These are phyloP conservation scores for Pemphredon lugubris DNA, from an alignment of 2,888 invertebrate species.

Conservation along the genomic window DNA sequence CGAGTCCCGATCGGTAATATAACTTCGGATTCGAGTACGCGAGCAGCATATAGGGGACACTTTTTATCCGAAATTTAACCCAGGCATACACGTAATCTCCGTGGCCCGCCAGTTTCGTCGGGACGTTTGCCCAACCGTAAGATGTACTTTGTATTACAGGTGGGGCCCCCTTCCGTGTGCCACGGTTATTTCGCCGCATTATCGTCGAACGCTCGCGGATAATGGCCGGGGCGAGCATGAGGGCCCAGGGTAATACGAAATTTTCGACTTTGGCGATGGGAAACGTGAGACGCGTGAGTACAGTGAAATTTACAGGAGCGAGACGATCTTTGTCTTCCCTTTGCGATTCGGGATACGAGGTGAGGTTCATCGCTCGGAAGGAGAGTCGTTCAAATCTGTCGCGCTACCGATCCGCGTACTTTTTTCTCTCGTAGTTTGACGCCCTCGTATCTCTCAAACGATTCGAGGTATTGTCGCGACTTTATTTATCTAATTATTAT, in stretches of 20 bases:
- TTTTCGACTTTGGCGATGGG: constrained; percentile 16
- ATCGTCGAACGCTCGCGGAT: constrained; percentile 9
- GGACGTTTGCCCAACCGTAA: constrained; percentile 11
- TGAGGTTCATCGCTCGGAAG: too few relatives aligned
- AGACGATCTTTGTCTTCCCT: neutral
- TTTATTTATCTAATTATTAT: too few relatives aligned
- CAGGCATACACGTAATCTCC: constrained; percentile 1
- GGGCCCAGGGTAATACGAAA: constrained; percentile 13
- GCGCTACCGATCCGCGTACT: too few relatives aligned
- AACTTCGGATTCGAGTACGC: constrained; percentile 42
- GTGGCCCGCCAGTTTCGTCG: neutral
- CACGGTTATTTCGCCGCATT: constrained; percentile 5
- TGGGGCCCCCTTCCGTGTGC: constrained; percentile 7
- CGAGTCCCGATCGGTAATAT: constrained; percentile 35
- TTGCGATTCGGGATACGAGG: too few relatives aligned
- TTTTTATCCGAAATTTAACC: constrained; percentile 28
- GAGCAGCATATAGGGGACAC: constrained; percentile 26
- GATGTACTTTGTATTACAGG: constrained; percentile 26
- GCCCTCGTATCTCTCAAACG: too few relatives aligned
- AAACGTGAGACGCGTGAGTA: constrained; percentile 33
- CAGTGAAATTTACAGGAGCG: neutral
- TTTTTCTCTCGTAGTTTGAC: too few relatives aligned
- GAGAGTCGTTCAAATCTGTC: too few relatives aligned
- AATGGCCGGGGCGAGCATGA: neutral
- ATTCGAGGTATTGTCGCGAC: too few relatives aligned